These are phyloP conservation scores for Oithona nana DNA, from an alignment of 2,888 invertebrate species.

Conservation along the genomic window DNA sequence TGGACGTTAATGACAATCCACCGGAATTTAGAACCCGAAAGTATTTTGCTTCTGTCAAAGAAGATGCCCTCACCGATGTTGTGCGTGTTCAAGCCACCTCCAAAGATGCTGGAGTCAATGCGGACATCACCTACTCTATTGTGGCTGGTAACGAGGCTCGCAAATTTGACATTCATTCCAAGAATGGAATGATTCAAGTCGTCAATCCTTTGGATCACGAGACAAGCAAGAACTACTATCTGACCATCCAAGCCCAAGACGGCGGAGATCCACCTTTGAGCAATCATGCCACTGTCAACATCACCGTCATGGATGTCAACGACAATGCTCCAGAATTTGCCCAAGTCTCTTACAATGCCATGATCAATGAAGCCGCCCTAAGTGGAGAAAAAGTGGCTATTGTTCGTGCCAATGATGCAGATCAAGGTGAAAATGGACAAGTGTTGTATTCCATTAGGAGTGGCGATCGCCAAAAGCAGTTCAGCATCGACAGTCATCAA, in stretches of 20 bases:
- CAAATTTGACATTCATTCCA: slow-evolving; percentile 54
- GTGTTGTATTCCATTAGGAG: slow-evolving; percentile 55
- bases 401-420: slow-evolving; percentile 5
- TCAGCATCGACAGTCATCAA: slow-evolving; percentile 51
- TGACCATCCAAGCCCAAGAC: slow-evolving; percentile 76
- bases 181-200: slow-evolving; percentile 30
- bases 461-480: slow-evolving; percentile 55
- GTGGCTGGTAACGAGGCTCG: slow-evolving; percentile 72
- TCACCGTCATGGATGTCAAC: slow-evolving; percentile 64
- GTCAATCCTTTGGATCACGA: slow-evolving; percentile 51
- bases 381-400: slow-evolving; percentile 37
- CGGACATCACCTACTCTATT: slow-evolving; percentile 69
- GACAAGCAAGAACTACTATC: slow-evolving; percentile 57
- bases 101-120: slow-evolving; percentile 77
- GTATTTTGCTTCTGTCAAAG: slow-evolving; percentile 56
- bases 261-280: slow-evolving; percentile 72
- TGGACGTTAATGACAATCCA: slow-evolving; percentile 84
- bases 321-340: slow-evolving; percentile 68
- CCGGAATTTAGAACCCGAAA: slow-evolving; percentile 69
- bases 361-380: slow-evolving; percentile 56
- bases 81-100: slow-evolving; percentile 72
- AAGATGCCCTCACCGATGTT: slow-evolving; percentile 54
- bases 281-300: slow-evolving; percentile 66
- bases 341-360: slow-evolving; percentile 51
- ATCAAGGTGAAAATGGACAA: slow-evolving; percentile 46